Percentiles rank a stretch among this genome's conserved stretches.
phyloP scores from a whole-genome alignment of 1,140 invertebrate species.

The Coptotermes formosanus region DNA sequence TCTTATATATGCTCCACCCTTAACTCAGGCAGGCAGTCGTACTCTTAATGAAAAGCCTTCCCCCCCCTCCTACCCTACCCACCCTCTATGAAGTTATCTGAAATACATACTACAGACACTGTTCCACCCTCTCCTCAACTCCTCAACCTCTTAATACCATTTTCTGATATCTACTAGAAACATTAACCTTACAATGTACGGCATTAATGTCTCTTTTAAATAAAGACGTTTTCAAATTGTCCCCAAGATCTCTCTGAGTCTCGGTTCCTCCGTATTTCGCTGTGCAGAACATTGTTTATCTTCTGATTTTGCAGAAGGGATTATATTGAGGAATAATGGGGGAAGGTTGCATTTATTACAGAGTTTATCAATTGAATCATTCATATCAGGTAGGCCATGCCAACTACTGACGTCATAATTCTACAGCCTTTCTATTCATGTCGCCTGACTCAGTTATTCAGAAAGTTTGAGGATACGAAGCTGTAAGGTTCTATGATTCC shows the following conservation, averaged over 20 bases:
- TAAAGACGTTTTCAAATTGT: conserved; percentile 20
- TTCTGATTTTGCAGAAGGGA: background rate
- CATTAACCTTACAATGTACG: conserved; percentile 32
- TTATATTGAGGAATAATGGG: background rate
- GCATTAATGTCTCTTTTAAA: conserved; percentile 29
- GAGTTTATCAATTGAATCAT: background rate
- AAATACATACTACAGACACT: conserved; percentile 28
- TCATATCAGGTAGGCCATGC: conserved; percentile 2
- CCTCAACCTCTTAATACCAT: background rate
- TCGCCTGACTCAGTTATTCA: background rate
- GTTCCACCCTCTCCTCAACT: background rate
- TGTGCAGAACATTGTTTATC: background rate
- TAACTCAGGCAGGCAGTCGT: background rate
- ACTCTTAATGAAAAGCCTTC: conserved; percentile 30
- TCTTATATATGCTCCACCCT: conserved; percentile 20
- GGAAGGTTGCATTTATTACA: conserved; percentile 4
- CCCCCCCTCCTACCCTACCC: background rate
- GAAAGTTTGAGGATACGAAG: background rate
- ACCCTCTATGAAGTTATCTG: conserved; percentile 23
- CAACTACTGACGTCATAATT: background rate
- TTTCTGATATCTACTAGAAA: conserved; percentile 30
- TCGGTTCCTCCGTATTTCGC: background rate
- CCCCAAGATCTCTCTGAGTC: background rate
- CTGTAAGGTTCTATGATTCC: background rate
- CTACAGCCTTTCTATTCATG: background rate